phyloP scores from a whole-genome alignment of 92 coral and sea anemone species.

The Umimayanthus chanpuru region DNA sequence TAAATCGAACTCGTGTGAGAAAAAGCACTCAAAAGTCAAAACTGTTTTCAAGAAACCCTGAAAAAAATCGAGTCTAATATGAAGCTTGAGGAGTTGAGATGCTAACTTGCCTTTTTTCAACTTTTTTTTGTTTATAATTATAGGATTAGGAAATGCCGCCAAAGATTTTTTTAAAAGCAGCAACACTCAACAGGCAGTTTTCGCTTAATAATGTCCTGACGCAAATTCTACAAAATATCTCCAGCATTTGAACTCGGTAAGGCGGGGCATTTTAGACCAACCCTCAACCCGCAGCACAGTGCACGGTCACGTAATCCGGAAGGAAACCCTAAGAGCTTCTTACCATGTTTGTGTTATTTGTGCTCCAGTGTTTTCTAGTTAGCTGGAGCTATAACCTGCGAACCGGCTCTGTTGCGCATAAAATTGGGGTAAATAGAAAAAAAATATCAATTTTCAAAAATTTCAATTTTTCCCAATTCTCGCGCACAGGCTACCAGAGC shows the following conservation, averaged over 20 bases:
- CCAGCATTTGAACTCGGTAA: not conserved
- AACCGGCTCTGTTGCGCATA: too few species aligned
- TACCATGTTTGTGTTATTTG: not conserved
- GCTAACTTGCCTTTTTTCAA: too few species aligned
- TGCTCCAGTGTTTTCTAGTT: not conserved
- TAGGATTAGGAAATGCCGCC: not conserved
- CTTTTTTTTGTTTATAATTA: too few species aligned
- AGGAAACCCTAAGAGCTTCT: not conserved
- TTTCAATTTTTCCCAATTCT: too few species aligned
- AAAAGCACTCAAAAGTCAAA: not conserved
- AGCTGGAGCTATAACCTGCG: not conserved
- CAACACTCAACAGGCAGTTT: too few species aligned
- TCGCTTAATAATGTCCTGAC: not conserved
- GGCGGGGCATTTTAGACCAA: constrained; percentile 5
- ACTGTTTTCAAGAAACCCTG: not conserved
- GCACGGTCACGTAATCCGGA: not conserved
- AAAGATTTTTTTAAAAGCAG: not conserved
- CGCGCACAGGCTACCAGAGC: not conserved
- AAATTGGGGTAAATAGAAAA: too few species aligned
- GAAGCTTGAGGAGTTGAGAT: too few species aligned
- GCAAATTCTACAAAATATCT: not conserved
- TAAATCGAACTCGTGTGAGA: not conserved
- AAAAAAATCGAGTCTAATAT: too few species aligned
- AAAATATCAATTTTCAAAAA: too few species aligned
- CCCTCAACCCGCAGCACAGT: not conserved